Conservation (phyloP, 1,140 invertebrate genomes). For the Arctopsyche grandis region DNA sequence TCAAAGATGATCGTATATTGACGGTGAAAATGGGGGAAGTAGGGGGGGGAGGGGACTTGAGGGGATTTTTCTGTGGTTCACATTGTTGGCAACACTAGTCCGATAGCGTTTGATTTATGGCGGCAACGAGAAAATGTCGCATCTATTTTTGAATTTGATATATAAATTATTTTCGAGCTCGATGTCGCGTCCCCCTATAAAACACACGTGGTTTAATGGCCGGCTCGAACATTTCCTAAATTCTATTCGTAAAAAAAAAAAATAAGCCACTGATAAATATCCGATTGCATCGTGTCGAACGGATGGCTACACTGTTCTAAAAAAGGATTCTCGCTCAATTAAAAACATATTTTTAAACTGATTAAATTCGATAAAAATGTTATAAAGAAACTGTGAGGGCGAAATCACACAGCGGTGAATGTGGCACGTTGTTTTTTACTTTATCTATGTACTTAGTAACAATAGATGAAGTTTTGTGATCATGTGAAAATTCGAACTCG, state of each 20-base stretch:
- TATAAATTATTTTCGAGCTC: slow-evolving; percentile 41
- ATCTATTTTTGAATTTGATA: slow-evolving; percentile 44
- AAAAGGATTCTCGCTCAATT: too few species aligned
- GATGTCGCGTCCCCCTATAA: slow-evolving; percentile 11
- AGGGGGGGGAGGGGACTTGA: too few species aligned
- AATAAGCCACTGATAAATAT: not conserved
- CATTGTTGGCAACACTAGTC: slow-evolving; percentile 47
- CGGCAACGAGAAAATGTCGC: slow-evolving; percentile 29
- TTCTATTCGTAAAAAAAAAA: not conserved
- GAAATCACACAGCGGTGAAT: too few species aligned
- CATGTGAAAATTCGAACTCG: too few species aligned
- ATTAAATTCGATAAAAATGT: too few species aligned
- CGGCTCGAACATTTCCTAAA: slow-evolving; percentile 7
- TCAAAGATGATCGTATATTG: too few species aligned
- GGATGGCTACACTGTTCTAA: not conserved
- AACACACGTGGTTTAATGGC: slow-evolving; percentile 13
- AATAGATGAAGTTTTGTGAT: too few species aligned
- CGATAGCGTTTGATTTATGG: slow-evolving; percentile 39
- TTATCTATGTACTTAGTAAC: too few species aligned
- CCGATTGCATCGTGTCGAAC: not conserved
- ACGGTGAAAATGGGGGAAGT: too few species aligned
- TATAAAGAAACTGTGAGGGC: too few species aligned
- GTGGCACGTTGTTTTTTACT: too few species aligned
- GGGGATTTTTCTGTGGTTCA: not conserved
- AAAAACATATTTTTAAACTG: too few species aligned